A percentile compares a stretch with the other conserved stretches of the same genome.
phyloP scores from a whole-genome alignment of 2,113 vertebrate species.

The Axis porcinus region DNA sequence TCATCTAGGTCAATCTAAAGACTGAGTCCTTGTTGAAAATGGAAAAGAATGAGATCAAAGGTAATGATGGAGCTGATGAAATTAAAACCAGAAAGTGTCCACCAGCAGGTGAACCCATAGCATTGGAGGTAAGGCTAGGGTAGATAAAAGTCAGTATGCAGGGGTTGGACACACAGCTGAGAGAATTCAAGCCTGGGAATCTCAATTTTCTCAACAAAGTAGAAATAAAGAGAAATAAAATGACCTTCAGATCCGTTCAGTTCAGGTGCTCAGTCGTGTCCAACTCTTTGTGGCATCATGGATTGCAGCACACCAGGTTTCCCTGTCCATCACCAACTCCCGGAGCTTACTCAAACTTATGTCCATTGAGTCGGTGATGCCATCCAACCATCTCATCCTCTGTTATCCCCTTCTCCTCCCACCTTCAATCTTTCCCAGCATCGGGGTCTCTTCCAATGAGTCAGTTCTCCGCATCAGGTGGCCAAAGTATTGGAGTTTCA shows the following conservation, averaged over 20 bases:
- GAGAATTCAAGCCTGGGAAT: not conserved
- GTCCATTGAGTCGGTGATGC: not conserved
- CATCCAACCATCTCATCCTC: not conserved
- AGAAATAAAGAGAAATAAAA: not conserved
- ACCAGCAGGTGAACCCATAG: not conserved
- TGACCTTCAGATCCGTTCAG: not conserved
- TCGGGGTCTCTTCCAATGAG: not conserved
- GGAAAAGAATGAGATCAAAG: not conserved
- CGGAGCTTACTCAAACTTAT: not conserved
- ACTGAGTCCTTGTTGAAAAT: not conserved
- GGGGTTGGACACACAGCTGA: rapidly evolving
- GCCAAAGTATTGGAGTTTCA: not conserved
- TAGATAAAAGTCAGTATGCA: not conserved
- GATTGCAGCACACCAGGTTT: not conserved
- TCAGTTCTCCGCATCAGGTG: rapidly evolving
- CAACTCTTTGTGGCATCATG: not conserved
- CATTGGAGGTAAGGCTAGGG: rapidly evolving
- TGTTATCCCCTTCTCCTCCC: not conserved
- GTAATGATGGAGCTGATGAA: not conserved
- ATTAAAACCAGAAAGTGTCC: not conserved
- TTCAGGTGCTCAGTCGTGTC: not conserved
- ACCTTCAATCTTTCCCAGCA: not conserved
- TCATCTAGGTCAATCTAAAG: not conserved
- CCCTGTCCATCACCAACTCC: not conserved
- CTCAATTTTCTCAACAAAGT: not conserved